Base-by-base conservation (phyloP, 2,888 invertebrate species). In the Lithophane semibrunnea region DNA sequence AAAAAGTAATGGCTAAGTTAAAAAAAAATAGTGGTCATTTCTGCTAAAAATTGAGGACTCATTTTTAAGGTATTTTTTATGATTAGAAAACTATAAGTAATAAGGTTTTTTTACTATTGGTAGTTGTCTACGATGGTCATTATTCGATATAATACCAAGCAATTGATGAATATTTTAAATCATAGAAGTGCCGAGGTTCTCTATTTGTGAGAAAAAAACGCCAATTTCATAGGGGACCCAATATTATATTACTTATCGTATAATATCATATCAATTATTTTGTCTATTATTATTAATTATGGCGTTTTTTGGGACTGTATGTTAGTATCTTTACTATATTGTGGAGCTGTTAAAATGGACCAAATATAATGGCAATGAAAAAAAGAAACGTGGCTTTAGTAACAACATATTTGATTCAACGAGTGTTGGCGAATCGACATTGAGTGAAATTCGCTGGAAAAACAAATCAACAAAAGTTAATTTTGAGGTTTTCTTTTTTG, bases 361-460 rank as follows among this genome's bases (percentile, higher is more conserved):
- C 52, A 66, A n/a, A 65, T 64, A n/a, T 47, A 54, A 21, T 54
- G 21, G 21, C 4, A 72, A 65, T 44, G 5, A 37, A 37, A n/a
- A 56, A 70, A 73, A 78, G 1, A 58, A 37, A 60, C 8, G 24
- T n/a, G 42, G 16, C n/a, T 58, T 79, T 21, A 24, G 47, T 68
- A 49, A 47, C 42, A 61, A 54, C 10, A 42, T 42, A 24, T 58
- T 18, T n/a, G 13, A 64, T 54, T 82, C 37, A 68, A 76, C 56
- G 37, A 82, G 63, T 63, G 18, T 21, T 64, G 21, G 37, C 24
- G 7, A 63, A 58, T 52, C 29, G 24, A 44, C 42, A 64, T 67
- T 24, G 21, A 44, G n/a, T 68, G 10, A 56, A 52, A 44, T 75
- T 75, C 29, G 0, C 4, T 2, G 16, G 10, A 63, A 37, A 66